A percentile compares a stretch with the other conserved stretches of the same genome.
Evolutionary conservation across 30 jellyfish, hydroid and myxozoan genomes (phyloP).

Genomic region (Hydractinia echinata): DNA sequence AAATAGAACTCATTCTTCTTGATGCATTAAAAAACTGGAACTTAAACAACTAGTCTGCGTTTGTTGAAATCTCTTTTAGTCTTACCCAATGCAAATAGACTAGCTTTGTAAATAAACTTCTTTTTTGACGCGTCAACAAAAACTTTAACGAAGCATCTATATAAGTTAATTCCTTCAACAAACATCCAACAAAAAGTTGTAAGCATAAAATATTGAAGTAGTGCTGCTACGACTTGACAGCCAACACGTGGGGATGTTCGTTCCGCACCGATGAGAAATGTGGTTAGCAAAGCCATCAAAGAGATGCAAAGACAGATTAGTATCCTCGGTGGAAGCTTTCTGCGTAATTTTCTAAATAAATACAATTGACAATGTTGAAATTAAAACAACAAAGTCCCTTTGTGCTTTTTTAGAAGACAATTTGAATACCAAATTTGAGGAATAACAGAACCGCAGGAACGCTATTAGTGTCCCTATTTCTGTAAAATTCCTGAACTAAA

Average conservation of each 20-base stretch:
- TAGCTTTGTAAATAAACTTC: slow-evolving; percentile 19
- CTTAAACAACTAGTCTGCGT: no score
- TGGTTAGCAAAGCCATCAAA: slow-evolving; percentile 45
- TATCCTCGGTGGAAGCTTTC: slow-evolving; percentile 77
- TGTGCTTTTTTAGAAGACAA: no score
- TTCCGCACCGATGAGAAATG: slow-evolving; percentile 72
- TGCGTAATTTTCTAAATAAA: slow-evolving; percentile 50
- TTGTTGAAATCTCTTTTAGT: background rate
- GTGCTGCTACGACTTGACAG: slow-evolving; percentile 72
- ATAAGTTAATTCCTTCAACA: slow-evolving; percentile 77
- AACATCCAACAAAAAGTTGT: slow-evolving; percentile 89
- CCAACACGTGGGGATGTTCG: slow-evolving; percentile 56
- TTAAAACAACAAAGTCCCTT: no score
- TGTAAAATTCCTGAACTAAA: no score
- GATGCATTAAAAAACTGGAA: no score
- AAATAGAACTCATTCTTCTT: no score
- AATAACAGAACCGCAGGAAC: no score
- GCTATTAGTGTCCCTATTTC: no score
- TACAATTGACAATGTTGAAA: background rate
- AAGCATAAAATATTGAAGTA: slow-evolving; percentile 67
- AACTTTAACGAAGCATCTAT: slow-evolving; percentile 72
- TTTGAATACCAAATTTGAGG: no score
- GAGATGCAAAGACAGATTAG: slow-evolving; percentile 77
- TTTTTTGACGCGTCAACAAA: background rate
- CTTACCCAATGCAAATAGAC: slow-evolving; percentile 89